Evolutionary conservation across 2,888 invertebrate species (phyloP).

Genomic region (Drosophila nr. fundita): DNA sequence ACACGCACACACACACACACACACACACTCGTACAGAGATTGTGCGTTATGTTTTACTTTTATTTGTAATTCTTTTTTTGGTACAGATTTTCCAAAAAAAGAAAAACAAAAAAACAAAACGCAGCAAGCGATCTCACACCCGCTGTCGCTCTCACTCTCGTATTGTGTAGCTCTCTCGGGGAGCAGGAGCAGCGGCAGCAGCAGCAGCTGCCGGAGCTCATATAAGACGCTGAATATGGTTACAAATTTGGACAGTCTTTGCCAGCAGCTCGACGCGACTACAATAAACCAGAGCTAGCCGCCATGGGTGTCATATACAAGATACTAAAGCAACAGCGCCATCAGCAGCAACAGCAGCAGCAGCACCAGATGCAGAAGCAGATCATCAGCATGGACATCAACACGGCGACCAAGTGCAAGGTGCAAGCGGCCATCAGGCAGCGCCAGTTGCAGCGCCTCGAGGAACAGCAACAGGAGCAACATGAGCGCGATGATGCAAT

Average conservation of each 20-base stretch:
- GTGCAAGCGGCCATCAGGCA: slow-evolving; percentile 67
- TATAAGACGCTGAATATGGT: slow-evolving; percentile 56
- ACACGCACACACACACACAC: slow-evolving; percentile 14
- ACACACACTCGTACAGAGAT: slow-evolving; percentile 6
- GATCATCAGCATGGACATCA: slow-evolving; percentile 57
- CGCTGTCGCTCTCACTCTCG: slow-evolving; percentile 18
- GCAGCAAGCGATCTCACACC: slow-evolving; percentile 28
- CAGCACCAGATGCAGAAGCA: slow-evolving; percentile 19
- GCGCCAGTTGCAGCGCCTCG: slow-evolving; percentile 38
- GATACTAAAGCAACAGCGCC: slow-evolving; percentile 75
- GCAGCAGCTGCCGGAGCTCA: slow-evolving; percentile 22
- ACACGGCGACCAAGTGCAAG: slow-evolving; percentile 59
- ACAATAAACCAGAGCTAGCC: slow-evolving; percentile 37
- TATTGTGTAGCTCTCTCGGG: slow-evolving; percentile 18
- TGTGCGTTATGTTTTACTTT: slow-evolving; percentile 73
- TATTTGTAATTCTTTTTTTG: slow-evolving; percentile 63
- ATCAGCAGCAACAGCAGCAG: slow-evolving; percentile 44
- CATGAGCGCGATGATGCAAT: slow-evolving; percentile 35
- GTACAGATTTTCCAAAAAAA: slow-evolving; percentile 55
- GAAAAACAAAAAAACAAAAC: slow-evolving; percentile 54
- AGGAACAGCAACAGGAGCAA: slow-evolving; percentile 15
- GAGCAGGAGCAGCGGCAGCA: slow-evolving; percentile 8
- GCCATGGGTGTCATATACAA: slow-evolving; percentile 82
- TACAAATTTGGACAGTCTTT: slow-evolving; percentile 67
- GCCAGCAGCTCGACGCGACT: slow-evolving; percentile 55